Evolutionary conservation across 2,888 invertebrate species (phyloP), one percentile per base, ranked within the genome.

Genomic region (Liposcelis brunnea): DNA sequence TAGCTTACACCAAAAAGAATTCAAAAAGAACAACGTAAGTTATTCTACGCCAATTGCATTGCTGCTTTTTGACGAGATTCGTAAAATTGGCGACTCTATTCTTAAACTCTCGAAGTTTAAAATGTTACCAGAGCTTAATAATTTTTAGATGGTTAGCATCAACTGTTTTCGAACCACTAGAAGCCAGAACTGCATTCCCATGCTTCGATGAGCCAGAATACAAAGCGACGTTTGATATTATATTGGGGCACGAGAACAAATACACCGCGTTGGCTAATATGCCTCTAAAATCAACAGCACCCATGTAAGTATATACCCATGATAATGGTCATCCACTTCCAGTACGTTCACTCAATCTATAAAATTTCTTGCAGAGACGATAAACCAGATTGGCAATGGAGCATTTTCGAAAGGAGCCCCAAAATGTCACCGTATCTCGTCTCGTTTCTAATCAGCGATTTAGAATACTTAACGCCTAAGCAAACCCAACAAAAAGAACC

Each of bases 371-470:
- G 18, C 48, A 54, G 50, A 21, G 52, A 48, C 15, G 51, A 45
- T n/a, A 48, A 46, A 42, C 49, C 54, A 21, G 59, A 57, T 10
- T 66, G 62, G 61, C 53, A 60, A 2, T 61, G 58, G 31, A 68
- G 68, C 47, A 54, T 58, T 10, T 67, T 59, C 50, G 48, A 59
- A 10, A 54, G 53, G 11, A 61, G 66, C 0, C 61, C 63, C 2
- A 60, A 56, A 44, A 72, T 72, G 71, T 66, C 68, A 48, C 69
- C 71, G 2, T 72, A 72, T 53, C 59, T 72, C 15, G 63, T 71
- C n/a, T 70, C 71, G 0, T 65, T 70, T 52, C 61, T 69, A 21
- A 64, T 71, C 7, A 68, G 66, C 46, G 69, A 70, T 50, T 66
- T 64, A 46, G 60, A 49, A 26, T 38, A 48, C 16, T 34, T 49